These are phyloP conservation scores for Malachius bipustulatus DNA, from an alignment of 2,888 invertebrate genomes.

Conservation along the genomic window DNA sequence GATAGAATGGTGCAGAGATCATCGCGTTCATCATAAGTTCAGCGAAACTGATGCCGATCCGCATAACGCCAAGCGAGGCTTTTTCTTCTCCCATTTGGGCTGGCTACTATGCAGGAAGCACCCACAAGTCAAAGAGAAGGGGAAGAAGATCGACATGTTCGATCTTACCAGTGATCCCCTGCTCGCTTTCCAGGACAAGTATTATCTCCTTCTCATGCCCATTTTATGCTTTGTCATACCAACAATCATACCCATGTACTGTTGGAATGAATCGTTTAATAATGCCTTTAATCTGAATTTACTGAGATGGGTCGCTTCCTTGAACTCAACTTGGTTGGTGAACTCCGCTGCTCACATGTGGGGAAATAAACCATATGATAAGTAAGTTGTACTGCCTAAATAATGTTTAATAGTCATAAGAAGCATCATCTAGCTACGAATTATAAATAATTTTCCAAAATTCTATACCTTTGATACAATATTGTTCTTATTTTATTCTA, in stretches of 20 bases:
- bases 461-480: no score
- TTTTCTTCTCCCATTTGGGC: constrained; percentile 93
- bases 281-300: constrained; percentile 59
- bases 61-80: constrained; percentile 83
- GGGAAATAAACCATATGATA: constrained; percentile 66
- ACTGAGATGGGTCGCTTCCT: constrained; percentile 65
- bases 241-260: constrained; percentile 59
- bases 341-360: constrained; percentile 82
- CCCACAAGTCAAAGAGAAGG: constrained; percentile 76
- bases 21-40: constrained; percentile 84
- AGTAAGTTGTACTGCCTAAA: constrained; percentile 42
- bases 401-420: not conserved
- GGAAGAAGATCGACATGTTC: constrained; percentile 71
- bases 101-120: constrained; percentile 89
- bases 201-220: constrained; percentile 64
- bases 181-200: constrained; percentile 78
- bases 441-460: no score
- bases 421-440: no score
- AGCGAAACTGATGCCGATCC: constrained; percentile 91
- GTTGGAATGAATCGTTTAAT: constrained; percentile 61
- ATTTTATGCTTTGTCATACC: constrained; percentile 67
- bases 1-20: constrained; percentile 68
- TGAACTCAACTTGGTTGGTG: constrained; percentile 83
- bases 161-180: constrained; percentile 75
- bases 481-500: not conserved